Conservation (phyloP, 2,113 vertebrate genomes). For the Lamprotornis superbus region DNA sequence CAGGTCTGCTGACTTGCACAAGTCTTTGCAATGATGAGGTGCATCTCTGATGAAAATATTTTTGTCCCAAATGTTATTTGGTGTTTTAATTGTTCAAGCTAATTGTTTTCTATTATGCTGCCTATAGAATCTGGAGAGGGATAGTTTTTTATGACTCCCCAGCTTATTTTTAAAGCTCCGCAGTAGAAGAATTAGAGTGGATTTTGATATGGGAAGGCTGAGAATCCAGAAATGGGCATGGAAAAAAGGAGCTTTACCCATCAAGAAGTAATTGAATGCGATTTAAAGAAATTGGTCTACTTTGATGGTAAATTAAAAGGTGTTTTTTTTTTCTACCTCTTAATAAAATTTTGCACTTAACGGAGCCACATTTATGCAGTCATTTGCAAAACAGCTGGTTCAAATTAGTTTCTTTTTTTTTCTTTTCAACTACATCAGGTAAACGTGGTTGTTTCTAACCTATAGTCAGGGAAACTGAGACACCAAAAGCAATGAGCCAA, state of each 20-base stretch:
- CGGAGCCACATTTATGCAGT: neutral
- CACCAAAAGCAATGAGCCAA: neutral
- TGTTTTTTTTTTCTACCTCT: neutral
- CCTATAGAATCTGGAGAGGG: constrained; percentile 66
- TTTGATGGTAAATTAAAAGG: constrained; percentile 37
- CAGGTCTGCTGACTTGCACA: neutral
- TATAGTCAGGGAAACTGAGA: neutral
- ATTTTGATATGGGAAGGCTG: constrained; percentile 36
- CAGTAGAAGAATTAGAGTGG: constrained; percentile 44
- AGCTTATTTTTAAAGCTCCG: constrained; percentile 65
- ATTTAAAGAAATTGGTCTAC: constrained; percentile 18
- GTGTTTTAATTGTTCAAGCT: constrained; percentile 72
- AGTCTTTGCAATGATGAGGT: constrained; percentile 41
- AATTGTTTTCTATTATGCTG: constrained; percentile 77
- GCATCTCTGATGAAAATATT: constrained; percentile 74
- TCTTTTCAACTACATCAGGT: neutral
- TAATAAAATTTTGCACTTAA: constrained; percentile 39
- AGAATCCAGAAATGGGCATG: neutral
- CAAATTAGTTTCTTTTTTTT: neutral
- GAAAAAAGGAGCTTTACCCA: neutral
- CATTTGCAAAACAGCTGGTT: neutral
- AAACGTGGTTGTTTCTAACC: neutral
- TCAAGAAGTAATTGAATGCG: neutral
- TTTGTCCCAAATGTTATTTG: constrained; percentile 62
- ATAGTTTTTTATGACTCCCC: constrained; percentile 72